Conservation (phyloP, 1,140 invertebrate genomes). For the Parasteatoda tepidariorum region DNA sequence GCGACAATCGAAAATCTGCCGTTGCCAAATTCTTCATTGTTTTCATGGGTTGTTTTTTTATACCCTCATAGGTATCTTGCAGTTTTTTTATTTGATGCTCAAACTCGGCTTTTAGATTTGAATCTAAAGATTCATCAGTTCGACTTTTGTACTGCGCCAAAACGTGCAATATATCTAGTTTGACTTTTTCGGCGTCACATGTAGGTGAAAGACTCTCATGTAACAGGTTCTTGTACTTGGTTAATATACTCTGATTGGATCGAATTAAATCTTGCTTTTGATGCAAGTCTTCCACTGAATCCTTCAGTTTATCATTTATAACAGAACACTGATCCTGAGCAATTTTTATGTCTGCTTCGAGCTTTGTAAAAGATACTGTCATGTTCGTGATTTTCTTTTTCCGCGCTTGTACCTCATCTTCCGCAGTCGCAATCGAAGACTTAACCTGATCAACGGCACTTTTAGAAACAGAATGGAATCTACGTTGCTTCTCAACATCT, state of each 20-base stretch:
- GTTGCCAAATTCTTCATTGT: neutral
- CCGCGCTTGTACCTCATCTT: neutral
- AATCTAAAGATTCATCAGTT: constrained; percentile 4
- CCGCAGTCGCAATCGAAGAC: neutral
- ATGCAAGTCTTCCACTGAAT: neutral
- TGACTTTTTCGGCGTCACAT: constrained; percentile 1
- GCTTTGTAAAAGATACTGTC: neutral
- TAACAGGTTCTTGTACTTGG: constrained; percentile 21
- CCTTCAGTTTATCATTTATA: constrained; percentile 8
- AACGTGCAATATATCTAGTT: constrained; percentile 5
- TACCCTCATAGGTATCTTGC: neutral
- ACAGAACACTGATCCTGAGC: neutral
- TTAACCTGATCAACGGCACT: neutral
- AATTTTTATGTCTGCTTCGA: constrained; percentile 9
- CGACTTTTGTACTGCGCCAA: neutral
- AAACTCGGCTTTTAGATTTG: constrained; percentile 9
- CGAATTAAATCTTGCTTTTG: neutral
- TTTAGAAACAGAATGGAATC: neutral
- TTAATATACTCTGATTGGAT: neutral
- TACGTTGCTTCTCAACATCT: neutral
- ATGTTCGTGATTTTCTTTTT: neutral
- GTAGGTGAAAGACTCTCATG: neutral
- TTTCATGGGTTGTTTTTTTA: constrained; percentile 3
- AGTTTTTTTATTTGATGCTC: constrained; percentile 1
- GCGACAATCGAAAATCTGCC: constrained; percentile 34